Evolutionary conservation across 2,113 vertebrate genomes (phyloP).

Genomic region (Nymphicus hollandicus): DNA sequence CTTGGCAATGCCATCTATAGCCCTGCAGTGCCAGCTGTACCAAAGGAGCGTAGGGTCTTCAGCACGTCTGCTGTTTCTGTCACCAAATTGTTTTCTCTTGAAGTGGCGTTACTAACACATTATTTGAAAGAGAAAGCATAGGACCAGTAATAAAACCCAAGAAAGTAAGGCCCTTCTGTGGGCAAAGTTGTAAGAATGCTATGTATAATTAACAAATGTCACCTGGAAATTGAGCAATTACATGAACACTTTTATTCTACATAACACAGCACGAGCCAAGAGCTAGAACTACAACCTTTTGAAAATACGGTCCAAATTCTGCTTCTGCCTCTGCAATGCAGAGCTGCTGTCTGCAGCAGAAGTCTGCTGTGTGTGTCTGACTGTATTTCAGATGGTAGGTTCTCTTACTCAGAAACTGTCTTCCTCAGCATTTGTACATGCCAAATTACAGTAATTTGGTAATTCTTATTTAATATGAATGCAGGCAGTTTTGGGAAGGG

Average conservation of each 20-base stretch:
- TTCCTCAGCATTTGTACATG: not conserved
- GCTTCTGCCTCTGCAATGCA: constrained; percentile 50
- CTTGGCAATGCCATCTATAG: rapidly evolving
- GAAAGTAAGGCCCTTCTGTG: not conserved
- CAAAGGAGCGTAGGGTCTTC: not conserved
- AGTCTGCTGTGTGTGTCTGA: not conserved
- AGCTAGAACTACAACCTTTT: not conserved
- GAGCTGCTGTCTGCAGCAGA: not conserved
- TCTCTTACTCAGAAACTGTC: not conserved
- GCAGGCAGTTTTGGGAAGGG: not conserved
- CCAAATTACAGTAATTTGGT: not conserved
- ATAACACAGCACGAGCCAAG: not conserved
- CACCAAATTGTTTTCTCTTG: not conserved
- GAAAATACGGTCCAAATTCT: not conserved
- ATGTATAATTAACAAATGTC: not conserved
- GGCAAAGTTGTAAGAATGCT: not conserved
- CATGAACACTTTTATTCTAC: not conserved
- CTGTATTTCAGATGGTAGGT: not conserved
- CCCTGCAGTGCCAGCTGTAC: not conserved
- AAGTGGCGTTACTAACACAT: not conserved
- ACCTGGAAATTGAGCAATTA: not conserved
- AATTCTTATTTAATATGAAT: not conserved
- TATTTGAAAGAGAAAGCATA: not conserved
- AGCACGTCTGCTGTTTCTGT: not conserved
- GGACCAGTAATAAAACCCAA: not conserved